These are phyloP conservation scores for Mythimna albipuncta DNA, from an alignment of 2,888 invertebrate genomes.

Conservation along the genomic window DNA sequence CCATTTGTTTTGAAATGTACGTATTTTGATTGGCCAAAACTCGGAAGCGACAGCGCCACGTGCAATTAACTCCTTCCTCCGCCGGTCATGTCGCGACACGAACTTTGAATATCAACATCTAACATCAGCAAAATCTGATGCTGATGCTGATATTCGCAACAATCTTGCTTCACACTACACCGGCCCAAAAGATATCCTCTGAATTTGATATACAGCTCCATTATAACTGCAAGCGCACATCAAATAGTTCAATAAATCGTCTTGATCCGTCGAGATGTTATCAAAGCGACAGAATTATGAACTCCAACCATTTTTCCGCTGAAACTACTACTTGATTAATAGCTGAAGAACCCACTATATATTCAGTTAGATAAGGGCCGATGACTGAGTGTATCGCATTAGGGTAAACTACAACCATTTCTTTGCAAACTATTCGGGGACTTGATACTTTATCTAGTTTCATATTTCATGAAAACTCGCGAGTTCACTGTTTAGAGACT, in stretches of 20 bases:
- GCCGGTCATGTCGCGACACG: too few relatives aligned
- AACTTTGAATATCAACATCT: too few relatives aligned
- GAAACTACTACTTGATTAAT: conserved; percentile 78
- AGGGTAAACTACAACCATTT: conserved; percentile 82
- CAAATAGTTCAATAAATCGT: conserved; percentile 58
- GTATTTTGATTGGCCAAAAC: too few relatives aligned
- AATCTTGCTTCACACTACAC: too few relatives aligned
- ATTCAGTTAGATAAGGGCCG: conserved; percentile 82
- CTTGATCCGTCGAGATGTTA: conserved; percentile 59
- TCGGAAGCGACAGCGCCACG: too few relatives aligned
- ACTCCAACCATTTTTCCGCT: conserved; percentile 61
- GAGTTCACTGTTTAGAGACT: conserved; percentile 67
- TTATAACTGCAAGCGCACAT: conserved; percentile 33
- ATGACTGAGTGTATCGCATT: conserved; percentile 85
- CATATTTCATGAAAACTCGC: conserved; percentile 78
- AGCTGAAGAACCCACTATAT: conserved; percentile 75
- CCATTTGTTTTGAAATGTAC: too few relatives aligned
- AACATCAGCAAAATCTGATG: too few relatives aligned
- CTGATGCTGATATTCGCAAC: too few relatives aligned
- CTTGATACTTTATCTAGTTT: conserved; percentile 77
- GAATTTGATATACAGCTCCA: conserved; percentile 28
- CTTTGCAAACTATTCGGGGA: conserved; percentile 83
- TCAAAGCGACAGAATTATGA: conserved; percentile 65
- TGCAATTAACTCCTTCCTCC: too few relatives aligned
- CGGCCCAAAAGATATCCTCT: not conserved